phyloP scores from a whole-genome alignment of 2,113 vertebrate species.

The Phylloscopus trochiloides region DNA sequence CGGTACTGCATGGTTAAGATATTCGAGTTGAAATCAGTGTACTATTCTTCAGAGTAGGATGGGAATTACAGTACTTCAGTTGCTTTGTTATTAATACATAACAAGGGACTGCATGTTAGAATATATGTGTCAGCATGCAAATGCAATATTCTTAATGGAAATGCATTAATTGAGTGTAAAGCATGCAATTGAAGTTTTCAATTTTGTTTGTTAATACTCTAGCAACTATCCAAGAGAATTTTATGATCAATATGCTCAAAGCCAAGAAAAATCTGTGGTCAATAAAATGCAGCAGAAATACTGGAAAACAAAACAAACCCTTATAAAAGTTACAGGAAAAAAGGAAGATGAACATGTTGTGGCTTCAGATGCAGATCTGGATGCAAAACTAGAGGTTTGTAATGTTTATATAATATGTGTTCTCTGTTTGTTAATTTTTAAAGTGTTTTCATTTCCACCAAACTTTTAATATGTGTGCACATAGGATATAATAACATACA shows the following conservation, averaged over 20 bases:
- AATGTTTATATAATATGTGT: neutral
- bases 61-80: neutral
- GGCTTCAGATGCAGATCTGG: constrained; percentile 93
- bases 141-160: neutral
- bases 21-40: neutral
- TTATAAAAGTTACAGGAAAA: constrained; percentile 95
- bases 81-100: neutral
- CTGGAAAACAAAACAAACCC: constrained; percentile 96
- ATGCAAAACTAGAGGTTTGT: constrained; percentile 93
- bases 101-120: neutral
- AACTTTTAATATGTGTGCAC: neutral
- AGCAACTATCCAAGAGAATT: constrained; percentile 86
- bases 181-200: neutral
- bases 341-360: constrained; percentile 96
- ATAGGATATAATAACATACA: neutral
- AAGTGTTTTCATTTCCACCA: neutral
- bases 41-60: neutral
- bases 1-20: neutral
- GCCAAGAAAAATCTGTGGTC: constrained; percentile 91
- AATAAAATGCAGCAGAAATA: constrained; percentile 97
- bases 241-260: constrained; percentile 85
- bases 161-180: neutral
- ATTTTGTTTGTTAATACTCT: constrained; percentile 36
- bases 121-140: neutral
- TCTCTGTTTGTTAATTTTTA: neutral